Percentiles rank a stretch among this genome's conserved stretches.
Conservation (phyloP, 2,113 vertebrate genomes). For the Terrapene triunguis region DNA sequence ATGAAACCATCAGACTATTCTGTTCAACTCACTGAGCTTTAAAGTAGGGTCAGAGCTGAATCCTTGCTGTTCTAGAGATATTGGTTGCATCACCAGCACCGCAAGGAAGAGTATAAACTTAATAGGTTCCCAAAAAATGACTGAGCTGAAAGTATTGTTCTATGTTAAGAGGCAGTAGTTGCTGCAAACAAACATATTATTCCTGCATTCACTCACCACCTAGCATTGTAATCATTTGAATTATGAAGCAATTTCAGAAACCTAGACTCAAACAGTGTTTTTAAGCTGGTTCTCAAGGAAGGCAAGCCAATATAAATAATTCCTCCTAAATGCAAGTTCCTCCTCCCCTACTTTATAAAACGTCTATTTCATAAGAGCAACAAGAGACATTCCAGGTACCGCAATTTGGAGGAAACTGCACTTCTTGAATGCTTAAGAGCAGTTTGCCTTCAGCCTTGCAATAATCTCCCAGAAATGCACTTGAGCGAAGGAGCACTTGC, state of each 20-base stretch:
- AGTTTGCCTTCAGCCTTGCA: background rate
- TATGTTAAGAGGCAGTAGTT: background rate
- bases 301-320: background rate
- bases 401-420: background rate
- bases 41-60: background rate
- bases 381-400: background rate
- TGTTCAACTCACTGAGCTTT: background rate
- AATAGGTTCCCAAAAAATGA: background rate
- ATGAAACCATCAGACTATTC: background rate
- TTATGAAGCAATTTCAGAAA: background rate
- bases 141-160: background rate
- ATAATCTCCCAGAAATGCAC: constrained; percentile 25
- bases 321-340: constrained; percentile 13
- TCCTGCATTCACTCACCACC: background rate
- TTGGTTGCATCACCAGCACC: background rate
- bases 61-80: background rate
- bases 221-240: background rate
- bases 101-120: background rate
- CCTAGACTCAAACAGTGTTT: background rate
- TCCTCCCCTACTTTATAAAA: background rate
- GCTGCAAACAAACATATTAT: background rate
- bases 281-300: background rate
- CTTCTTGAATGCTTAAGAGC: background rate
- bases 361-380: background rate
- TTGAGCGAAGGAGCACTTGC: constrained; percentile 16